Base-by-base conservation (phyloP, 2,888 invertebrate species). In the Leucozona laternaria region DNA sequence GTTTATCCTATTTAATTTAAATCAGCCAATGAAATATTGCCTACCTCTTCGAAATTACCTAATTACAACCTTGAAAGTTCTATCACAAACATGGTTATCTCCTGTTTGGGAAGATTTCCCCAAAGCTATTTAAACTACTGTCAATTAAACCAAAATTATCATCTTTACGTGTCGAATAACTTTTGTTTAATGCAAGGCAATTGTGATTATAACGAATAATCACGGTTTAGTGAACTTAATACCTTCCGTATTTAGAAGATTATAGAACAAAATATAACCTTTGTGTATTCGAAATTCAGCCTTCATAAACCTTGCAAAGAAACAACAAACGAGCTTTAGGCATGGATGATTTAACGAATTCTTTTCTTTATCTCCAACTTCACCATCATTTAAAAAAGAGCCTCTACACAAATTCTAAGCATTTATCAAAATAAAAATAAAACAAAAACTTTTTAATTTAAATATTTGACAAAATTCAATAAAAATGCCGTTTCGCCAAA, bases 391-490 rank as follows among this genome's bases (percentile, higher is more conserved):
- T 15, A 37, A 20, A 20, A 10, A 2, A 25, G 17, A 8, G 22
- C 17, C 8, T 8, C 17, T 43, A n/a, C 15, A 66, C 22, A 66
- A 64, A 28, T 62, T 45, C 50, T 43, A 15, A 45, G 4, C 66
- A 68, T 77, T 60, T 68, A 79, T 84, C 76, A 80, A 80, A 68
- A 72, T 34, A 43, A 45, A 31, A 55, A 0, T 22, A 22, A 40
- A 15, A 15, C 40, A 60, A 72, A 77, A 76, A 62, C 48, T 55
- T 85, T 60, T 72, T 57, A 77, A 85, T 77, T 73, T 77, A 48
- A 72, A 55, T 76, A 55, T 84, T 70, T 34, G 37, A 66, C 53
- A 48, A 53, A 84, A 72, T 84, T 84, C 71, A 84, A 84, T 80
- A 71, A 84, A 71, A 70, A 53, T 4, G 2, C 55, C 31, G 53